Evolutionary conservation across 2,113 vertebrate genomes (phyloP).

Genomic region (Lampris megalopsis): DNA sequence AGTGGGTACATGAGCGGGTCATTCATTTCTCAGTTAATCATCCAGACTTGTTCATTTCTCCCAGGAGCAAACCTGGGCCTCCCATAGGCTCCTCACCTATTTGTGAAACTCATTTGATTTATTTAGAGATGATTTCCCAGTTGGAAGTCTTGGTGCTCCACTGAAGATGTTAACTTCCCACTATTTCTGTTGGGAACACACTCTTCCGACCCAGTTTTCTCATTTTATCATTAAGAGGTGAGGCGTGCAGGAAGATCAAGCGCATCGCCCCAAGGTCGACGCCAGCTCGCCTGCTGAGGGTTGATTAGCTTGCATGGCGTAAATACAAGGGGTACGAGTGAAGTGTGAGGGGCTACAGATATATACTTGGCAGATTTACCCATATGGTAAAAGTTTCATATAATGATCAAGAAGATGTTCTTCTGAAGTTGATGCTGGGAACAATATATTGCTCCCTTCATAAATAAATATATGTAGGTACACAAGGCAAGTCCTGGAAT

Average conservation of each 20-base stretch:
- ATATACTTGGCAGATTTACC: conserved; percentile 38
- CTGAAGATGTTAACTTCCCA: conserved; percentile 78
- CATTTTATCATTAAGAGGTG: conserved; percentile 79
- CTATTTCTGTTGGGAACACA: conserved; percentile 80
- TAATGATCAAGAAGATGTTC: conserved; percentile 8
- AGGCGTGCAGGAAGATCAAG: conserved; percentile 69
- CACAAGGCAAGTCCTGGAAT: conserved; percentile 15
- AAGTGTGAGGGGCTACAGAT: conserved; percentile 34
- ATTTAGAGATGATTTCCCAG: conserved; percentile 86
- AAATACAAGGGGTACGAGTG: conserved; percentile 56
- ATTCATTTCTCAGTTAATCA: conserved; percentile 82
- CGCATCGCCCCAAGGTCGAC: conserved; percentile 64
- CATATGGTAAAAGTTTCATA: conserved; percentile 7
- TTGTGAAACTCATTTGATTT: conserved; percentile 85
- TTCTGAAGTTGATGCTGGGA: background rate
- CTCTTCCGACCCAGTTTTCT: conserved; percentile 80
- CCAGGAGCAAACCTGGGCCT: conserved; percentile 74
- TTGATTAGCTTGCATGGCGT: conserved; percentile 46
- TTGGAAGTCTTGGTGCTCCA: conserved; percentile 77
- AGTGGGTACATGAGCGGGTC: conserved; percentile 74
- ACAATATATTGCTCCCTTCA: conserved; percentile 27
- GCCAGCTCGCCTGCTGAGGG: conserved; percentile 58
- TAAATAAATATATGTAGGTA: conserved; percentile 37
- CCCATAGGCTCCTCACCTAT: conserved; percentile 79
- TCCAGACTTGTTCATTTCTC: conserved; percentile 74